phyloP scores from a whole-genome alignment of 2,888 invertebrate genomes.

The Rhodophaea formosa region DNA sequence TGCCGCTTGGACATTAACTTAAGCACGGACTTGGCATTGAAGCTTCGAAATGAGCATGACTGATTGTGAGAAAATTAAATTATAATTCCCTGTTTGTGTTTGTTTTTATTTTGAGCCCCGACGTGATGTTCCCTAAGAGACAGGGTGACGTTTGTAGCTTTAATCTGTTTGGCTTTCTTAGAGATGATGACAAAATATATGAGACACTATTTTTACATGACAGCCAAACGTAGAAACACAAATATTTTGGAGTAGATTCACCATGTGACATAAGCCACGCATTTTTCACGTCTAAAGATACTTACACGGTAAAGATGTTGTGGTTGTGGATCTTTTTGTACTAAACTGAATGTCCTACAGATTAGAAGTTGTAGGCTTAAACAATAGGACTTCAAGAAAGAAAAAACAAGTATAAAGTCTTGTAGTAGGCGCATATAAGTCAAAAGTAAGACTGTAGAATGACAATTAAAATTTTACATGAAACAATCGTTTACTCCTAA shows the following conservation, averaged over 20 bases:
- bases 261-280: background rate
- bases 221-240: constrained; percentile 2
- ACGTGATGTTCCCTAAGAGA: constrained; percentile 47
- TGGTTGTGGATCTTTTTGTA: too few relatives aligned
- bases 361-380: too few relatives aligned
- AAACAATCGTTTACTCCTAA: too few relatives aligned
- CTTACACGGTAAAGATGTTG: too few relatives aligned
- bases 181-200: constrained; percentile 17
- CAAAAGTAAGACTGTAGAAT: too few relatives aligned
- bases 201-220: background rate
- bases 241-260: background rate
- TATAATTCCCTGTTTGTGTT: constrained; percentile 55
- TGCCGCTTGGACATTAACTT: constrained; percentile 46
- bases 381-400: too few relatives aligned
- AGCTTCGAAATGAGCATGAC: constrained; percentile 73
- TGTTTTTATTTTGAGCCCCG: constrained; percentile 57
- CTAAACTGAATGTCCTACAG: too few relatives aligned
- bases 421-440: too few relatives aligned
- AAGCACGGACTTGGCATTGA: constrained; percentile 53
- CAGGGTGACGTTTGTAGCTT: constrained; percentile 45
- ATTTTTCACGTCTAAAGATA: background rate
- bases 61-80: constrained; percentile 66
- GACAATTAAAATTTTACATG: too few relatives aligned
- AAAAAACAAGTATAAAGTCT: too few relatives aligned
- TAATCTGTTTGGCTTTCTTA: constrained; percentile 61